Conservation (phyloP, 2,888 invertebrate genomes). For the Eupithecia abbreviata region DNA sequence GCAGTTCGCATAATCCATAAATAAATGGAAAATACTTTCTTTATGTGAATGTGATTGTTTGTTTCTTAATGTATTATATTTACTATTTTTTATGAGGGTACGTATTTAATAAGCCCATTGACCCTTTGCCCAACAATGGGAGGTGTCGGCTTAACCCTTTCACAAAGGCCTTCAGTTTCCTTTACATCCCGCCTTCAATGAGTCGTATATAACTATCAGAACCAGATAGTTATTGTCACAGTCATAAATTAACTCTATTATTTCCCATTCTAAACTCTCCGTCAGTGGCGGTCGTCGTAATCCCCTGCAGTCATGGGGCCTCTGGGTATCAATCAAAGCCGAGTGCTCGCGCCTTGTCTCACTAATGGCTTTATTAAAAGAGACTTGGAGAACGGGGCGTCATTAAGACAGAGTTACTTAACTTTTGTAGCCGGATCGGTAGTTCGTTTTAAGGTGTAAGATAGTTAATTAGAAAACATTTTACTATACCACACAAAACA, state of each 20-base stretch:
- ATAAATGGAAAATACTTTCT: neutral
- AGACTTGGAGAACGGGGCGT: constrained; percentile 6
- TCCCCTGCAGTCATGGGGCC: constrained; percentile 21
- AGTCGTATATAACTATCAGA: neutral
- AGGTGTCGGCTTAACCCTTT: neutral
- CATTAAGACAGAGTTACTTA: neutral
- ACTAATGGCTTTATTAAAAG: constrained; percentile 17
- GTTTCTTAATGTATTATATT: neutral
- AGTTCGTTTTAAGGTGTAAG: neutral
- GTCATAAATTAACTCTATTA: constrained; percentile 19
- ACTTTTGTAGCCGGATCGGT: neutral
- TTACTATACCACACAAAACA: no score
- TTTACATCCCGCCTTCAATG: neutral
- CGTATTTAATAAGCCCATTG: neutral
- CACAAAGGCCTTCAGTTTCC: neutral
- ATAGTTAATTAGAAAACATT: no score
- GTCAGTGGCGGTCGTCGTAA: neutral
- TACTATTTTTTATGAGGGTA: neutral
- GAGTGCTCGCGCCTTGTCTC: constrained; percentile 8
- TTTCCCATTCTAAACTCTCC: constrained; percentile 1
- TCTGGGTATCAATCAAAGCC: constrained; percentile 34
- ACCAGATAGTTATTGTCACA: neutral
- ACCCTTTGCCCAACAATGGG: neutral
- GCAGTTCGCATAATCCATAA: neutral
- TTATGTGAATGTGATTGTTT: neutral